Evolutionary conservation across 2,888 invertebrate genomes (phyloP).

Genomic region (Schizotus pectinicornis): DNA sequence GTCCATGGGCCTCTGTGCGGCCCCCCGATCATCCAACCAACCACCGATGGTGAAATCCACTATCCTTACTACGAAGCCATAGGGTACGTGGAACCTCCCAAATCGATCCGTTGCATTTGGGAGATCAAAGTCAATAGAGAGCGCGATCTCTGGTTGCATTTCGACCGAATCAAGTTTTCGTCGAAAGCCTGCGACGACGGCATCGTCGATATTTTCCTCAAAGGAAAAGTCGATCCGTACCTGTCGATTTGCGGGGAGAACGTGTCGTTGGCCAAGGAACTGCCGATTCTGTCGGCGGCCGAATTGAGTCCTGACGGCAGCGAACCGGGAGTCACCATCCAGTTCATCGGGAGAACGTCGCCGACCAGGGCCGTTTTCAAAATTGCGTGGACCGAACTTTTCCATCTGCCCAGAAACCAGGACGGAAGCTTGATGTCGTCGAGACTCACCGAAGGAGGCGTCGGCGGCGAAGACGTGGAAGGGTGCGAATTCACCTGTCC

Average conservation of each 20-base stretch:
- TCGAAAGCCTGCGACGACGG: slow-evolving; percentile 87
- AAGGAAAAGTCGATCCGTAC: slow-evolving; percentile 70
- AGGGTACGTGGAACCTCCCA: slow-evolving; percentile 70
- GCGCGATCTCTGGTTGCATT: slow-evolving; percentile 84
- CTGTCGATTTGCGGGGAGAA: slow-evolving; percentile 86
- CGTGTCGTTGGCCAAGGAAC: slow-evolving; percentile 78
- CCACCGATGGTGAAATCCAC: slow-evolving; percentile 85
- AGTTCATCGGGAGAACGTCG: slow-evolving; percentile 74
- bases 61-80: slow-evolving; percentile 86
- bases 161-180: slow-evolving; percentile 85
- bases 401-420: slow-evolving; percentile 82
- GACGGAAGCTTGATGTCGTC: slow-evolving; percentile 81
- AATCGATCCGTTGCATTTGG: slow-evolving; percentile 63
- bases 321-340: slow-evolving; percentile 53
- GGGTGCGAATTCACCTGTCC: slow-evolving; percentile 89
- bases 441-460: slow-evolving; percentile 69
- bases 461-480: slow-evolving; percentile 57
- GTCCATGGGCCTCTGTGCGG: slow-evolving; percentile 90
- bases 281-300: slow-evolving; percentile 80
- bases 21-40: slow-evolving; percentile 78
- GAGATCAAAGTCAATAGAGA: slow-evolving; percentile 78
- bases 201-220: slow-evolving; percentile 77
- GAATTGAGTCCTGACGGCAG: slow-evolving; percentile 72
- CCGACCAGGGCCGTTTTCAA: slow-evolving; percentile 86
- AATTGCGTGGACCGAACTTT: slow-evolving; percentile 89